A percentile compares a stretch with the other conserved stretches of the same genome.
Evolutionary conservation across 2,888 invertebrate species (phyloP).

Genomic region (Andrena chrysosceles): DNA sequence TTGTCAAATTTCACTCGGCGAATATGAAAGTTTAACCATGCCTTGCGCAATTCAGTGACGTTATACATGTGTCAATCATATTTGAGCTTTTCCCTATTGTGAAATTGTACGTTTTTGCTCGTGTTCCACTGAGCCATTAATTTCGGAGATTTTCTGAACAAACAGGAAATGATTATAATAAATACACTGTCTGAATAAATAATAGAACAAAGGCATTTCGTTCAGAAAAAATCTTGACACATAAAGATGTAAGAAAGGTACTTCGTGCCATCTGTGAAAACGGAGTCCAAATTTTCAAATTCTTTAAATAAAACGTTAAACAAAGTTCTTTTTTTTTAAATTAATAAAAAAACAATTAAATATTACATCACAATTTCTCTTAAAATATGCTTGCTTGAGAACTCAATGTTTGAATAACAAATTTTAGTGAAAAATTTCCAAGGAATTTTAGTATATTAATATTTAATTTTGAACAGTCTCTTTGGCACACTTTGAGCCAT

Average conservation of each 20-base stretch:
- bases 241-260: too few relatives aligned
- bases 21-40: background rate
- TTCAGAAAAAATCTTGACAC: too few relatives aligned
- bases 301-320: too few relatives aligned
- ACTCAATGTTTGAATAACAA: background rate
- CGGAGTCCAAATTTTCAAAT: too few relatives aligned
- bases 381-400: background rate
- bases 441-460: background rate
- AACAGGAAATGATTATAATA: background rate
- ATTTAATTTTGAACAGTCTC: background rate
- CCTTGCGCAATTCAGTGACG: constrained; percentile 13
- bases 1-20: background rate
- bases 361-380: background rate
- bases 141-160: background rate
- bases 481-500: background rate
- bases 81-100: constrained; percentile 12
- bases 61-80: constrained; percentile 12
- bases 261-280: too few relatives aligned
- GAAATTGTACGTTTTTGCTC: background rate
- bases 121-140: background rate
- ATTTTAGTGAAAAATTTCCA: background rate
- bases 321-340: too few relatives aligned
- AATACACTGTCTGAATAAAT: background rate
- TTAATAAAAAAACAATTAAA: too few relatives aligned
- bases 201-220: too few relatives aligned